Evolutionary conservation across 1,140 invertebrate species (phyloP).

Genomic region (Teleopsis dalmanni): DNA sequence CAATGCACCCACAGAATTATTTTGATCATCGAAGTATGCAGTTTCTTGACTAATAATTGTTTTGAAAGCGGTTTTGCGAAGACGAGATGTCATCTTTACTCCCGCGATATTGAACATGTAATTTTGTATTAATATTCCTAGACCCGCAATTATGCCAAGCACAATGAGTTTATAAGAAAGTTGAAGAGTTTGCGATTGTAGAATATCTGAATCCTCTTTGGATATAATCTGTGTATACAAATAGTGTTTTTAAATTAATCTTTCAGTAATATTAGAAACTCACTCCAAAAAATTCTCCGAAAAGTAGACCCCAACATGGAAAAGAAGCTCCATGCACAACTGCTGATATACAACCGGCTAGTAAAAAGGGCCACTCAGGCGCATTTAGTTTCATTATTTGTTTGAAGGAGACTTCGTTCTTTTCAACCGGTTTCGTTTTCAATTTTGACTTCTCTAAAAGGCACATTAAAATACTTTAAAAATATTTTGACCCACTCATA

Average conservation of each 20-base stretch:
- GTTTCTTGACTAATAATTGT: conserved; percentile 69
- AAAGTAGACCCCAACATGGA: conserved; percentile 73
- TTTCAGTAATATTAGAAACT: too few relatives aligned
- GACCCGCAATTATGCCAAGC: conserved; percentile 67
- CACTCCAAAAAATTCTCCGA: conserved; percentile 76
- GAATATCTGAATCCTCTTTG: conserved; percentile 32
- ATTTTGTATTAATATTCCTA: conserved; percentile 60
- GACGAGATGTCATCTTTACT: conserved; percentile 62
- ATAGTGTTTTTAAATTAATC: too few relatives aligned
- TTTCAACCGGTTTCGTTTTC: conserved; percentile 14
- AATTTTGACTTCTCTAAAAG: conserved; percentile 25
- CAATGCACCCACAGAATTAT: conserved; percentile 68
- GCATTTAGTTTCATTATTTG: conserved; percentile 65
- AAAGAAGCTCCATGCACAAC: conserved; percentile 64
- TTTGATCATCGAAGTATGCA: conserved; percentile 68
- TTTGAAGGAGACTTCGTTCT: conserved; percentile 36
- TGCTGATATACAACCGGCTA: conserved; percentile 62
- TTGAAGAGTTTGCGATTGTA: conserved; percentile 50
- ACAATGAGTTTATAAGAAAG: conserved; percentile 68
- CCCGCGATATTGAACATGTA: conserved; percentile 71
- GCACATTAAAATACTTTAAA: too few relatives aligned
- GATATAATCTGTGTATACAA: conserved; percentile 15
- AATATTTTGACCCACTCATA: too few relatives aligned
- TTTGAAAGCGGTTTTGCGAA: conserved; percentile 55
- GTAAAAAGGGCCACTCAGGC: conserved; percentile 68